phyloP scores from a whole-genome alignment of 92 coral and sea anemone species.

The Porites evermanni region DNA sequence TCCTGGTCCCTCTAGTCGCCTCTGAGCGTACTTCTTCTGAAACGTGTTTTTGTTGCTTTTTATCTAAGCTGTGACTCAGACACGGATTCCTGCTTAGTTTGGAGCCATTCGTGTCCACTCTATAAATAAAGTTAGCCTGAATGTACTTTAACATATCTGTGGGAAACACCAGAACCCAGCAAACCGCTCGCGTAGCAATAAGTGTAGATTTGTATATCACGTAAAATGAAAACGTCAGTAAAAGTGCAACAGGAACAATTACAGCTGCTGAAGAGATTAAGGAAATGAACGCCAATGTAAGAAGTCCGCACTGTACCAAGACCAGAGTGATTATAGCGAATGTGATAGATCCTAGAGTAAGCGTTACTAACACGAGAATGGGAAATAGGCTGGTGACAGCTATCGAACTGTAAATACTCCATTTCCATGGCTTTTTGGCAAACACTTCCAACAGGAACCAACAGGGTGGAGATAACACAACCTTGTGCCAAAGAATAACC shows the following conservation, averaged over 20 bases:
- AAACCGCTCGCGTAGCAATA: not conserved
- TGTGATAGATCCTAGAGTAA: not conserved
- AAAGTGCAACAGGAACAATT: conserved; percentile 22
- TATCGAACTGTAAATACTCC: conserved; percentile 24
- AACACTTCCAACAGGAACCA: conserved; percentile 32
- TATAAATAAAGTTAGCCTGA: not conserved
- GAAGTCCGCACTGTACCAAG: conserved; percentile 15
- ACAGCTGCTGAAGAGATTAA: not conserved
- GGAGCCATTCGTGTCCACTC: not conserved
- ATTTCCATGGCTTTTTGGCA: conserved; percentile 34
- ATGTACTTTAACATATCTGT: not conserved
- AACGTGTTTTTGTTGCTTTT: not conserved
- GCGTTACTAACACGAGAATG: not conserved
- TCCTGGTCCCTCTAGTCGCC: not conserved
- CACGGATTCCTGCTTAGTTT: not conserved
- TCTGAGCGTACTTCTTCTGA: not conserved
- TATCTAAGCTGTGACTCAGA: not conserved
- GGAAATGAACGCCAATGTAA: conserved; percentile 3
- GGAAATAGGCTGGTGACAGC: conserved; percentile 33
- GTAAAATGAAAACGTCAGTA: conserved; percentile 6
- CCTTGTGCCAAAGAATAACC: conserved; percentile 33
- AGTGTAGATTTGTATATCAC: not conserved
- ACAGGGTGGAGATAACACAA: conserved; percentile 16
- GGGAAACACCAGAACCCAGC: conserved; percentile 2
- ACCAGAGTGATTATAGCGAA: conserved; percentile 9